phyloP scores from a whole-genome alignment of 64 coral and sea anemone genomes.

The Pocillopora verrucosa region DNA sequence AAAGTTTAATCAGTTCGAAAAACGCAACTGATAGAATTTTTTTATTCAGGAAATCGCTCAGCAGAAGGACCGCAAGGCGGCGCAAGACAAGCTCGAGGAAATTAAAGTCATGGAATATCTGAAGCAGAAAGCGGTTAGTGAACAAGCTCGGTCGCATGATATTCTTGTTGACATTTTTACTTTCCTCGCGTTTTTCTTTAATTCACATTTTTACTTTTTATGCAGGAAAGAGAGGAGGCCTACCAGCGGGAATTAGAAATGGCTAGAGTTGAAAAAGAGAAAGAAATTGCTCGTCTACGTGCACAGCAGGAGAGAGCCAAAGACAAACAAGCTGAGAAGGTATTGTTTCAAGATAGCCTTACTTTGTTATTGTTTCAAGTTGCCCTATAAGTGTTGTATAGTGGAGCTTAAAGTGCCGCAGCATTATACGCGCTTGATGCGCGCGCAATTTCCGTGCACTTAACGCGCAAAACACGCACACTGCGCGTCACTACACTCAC shows the following conservation, averaged over 20 bases:
- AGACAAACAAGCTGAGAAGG: conserved; percentile 97
- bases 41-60: conserved; percentile 76
- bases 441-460: too few species aligned
- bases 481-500: too few species aligned
- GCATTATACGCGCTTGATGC: too few species aligned
- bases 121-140: conserved; percentile 91
- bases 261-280: conserved; percentile 84
- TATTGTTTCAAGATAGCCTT: neutral
- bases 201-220: neutral
- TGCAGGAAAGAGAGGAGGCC: conserved; percentile 87
- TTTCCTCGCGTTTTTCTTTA: neutral
- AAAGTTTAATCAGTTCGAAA: too few species aligned
- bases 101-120: conserved; percentile 97
- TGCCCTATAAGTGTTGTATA: too few species aligned
- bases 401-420: too few species aligned
- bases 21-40: too few species aligned
- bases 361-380: neutral
- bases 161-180: neutral
- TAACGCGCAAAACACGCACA: too few species aligned
- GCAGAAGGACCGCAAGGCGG: conserved; percentile 71
- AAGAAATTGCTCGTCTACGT: conserved; percentile 92
- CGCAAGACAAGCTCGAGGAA: conserved; percentile 92
- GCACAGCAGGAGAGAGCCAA: conserved; percentile 95
- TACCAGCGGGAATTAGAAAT: conserved; percentile 89
- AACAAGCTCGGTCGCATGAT: neutral